Conservation (phyloP, 2,797 vertebrate genomes). For the Tachyglossus aculeatus region DNA sequence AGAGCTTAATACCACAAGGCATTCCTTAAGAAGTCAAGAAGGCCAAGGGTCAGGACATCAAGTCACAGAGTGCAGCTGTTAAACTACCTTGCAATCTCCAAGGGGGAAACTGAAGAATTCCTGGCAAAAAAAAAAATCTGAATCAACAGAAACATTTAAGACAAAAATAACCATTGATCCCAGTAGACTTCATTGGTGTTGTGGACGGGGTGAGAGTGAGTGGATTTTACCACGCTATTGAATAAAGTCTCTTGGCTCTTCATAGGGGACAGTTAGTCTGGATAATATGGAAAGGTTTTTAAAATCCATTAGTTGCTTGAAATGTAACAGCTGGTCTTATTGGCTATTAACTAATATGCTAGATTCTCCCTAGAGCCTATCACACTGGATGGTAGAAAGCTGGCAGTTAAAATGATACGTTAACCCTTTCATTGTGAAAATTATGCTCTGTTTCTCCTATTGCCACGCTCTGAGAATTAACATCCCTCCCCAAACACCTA, state of each 20-base stretch:
- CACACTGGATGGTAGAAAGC: slow-evolving; percentile 62
- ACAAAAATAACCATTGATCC: slow-evolving; percentile 64
- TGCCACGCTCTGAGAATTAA: too few relatives aligned
- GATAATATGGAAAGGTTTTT: slow-evolving; percentile 75
- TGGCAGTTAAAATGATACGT: slow-evolving; percentile 56
- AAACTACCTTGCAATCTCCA: slow-evolving; percentile 62
- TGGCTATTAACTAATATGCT: slow-evolving; percentile 71
- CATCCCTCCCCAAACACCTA: too few relatives aligned
- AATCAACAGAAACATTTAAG: slow-evolving; percentile 51
- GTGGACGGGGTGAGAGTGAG: slow-evolving; percentile 38
- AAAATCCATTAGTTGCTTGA: slow-evolving; percentile 78
- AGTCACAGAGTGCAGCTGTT: slow-evolving; percentile 55
- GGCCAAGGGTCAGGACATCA: slow-evolving; percentile 56
- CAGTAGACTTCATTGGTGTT: slow-evolving; percentile 61
- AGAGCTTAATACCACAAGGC: slow-evolving; percentile 60
- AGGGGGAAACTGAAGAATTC: slow-evolving; percentile 70
- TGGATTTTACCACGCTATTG: slow-evolving; percentile 70
- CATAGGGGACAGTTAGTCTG: slow-evolving; percentile 61
- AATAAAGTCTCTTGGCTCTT: slow-evolving; percentile 71
- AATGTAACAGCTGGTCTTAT: slow-evolving; percentile 72
- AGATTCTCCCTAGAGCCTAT: slow-evolving; percentile 62
- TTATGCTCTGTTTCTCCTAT: too few relatives aligned
- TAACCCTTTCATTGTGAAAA: slow-evolving; percentile 64
- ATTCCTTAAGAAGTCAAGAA: slow-evolving; percentile 63
- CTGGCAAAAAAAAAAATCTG: slow-evolving; percentile 60